A percentile compares a stretch with the other conserved stretches of the same genome.
These are phyloP conservation scores for Lampris incognitus DNA, from an alignment of 2,113 vertebrate species.

Conservation along the genomic window DNA sequence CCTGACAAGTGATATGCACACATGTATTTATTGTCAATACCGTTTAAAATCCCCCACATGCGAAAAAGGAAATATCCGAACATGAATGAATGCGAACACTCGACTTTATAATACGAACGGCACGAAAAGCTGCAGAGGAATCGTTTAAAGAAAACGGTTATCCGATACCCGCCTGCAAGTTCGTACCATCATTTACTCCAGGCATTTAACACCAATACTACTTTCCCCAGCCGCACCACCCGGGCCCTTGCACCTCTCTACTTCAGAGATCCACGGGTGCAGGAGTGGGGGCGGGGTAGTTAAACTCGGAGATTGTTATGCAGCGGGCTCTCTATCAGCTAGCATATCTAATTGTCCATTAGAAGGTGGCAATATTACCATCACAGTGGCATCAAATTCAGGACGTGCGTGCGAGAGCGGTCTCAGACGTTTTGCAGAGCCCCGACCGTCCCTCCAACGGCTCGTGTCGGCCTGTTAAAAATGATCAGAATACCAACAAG, in stretches of 20 bases:
- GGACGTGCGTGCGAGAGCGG: slow-evolving; percentile 53
- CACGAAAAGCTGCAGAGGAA: background rate
- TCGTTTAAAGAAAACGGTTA: slow-evolving; percentile 23
- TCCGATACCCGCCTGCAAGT: slow-evolving; percentile 39
- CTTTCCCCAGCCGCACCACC: slow-evolving; percentile 61
- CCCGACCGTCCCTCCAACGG: slow-evolving; percentile 41
- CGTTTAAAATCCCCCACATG: no score
- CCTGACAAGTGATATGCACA: no score
- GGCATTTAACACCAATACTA: slow-evolving; percentile 48
- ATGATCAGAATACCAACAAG: slow-evolving; percentile 56
- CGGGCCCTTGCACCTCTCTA: slow-evolving; percentile 36
- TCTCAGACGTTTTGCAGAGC: slow-evolving; percentile 57
- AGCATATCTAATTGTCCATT: slow-evolving; percentile 80
- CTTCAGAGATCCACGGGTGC: slow-evolving; percentile 50
- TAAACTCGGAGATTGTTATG: slow-evolving; percentile 65
- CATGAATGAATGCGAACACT: no score
- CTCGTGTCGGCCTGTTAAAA: slow-evolving; percentile 56
- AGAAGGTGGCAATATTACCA: slow-evolving; percentile 76
- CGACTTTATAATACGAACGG: background rate
- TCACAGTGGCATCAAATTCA: slow-evolving; percentile 69
- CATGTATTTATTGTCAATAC: no score
- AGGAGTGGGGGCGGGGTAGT: slow-evolving; percentile 62
- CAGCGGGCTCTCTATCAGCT: slow-evolving; percentile 61
- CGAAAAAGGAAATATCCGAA: no score
- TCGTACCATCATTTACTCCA: slow-evolving; percentile 50